Conservation (phyloP, 1,140 invertebrate genomes). For the honey bee (Apis mellifera) region DNA sequence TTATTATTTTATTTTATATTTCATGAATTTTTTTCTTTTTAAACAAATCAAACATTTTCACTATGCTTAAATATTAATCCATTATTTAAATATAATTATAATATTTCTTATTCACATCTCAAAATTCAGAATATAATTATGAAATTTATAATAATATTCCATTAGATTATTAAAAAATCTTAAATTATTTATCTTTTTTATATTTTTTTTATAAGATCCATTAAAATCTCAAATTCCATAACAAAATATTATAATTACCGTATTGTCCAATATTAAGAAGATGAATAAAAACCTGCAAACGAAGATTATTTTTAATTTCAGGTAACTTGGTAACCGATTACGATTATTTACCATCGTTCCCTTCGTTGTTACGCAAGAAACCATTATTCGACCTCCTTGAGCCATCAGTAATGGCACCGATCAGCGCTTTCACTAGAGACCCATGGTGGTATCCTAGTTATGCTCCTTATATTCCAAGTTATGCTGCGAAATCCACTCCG, state of each 20-base stretch:
- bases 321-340: constrained; percentile 75
- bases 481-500: constrained; percentile 85
- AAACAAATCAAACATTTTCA: too few species aligned
- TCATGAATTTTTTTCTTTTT: too few species aligned
- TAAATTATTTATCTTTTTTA: too few species aligned
- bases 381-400: constrained; percentile 89
- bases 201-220: neutral
- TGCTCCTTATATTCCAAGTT: constrained; percentile 86
- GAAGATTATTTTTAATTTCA: constrained; percentile 32
- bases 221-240: neutral
- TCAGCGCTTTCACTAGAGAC: constrained; percentile 90
- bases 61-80: too few species aligned
- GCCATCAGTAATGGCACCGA: constrained; percentile 88
- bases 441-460: constrained; percentile 93
- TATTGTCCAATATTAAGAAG: too few species aligned
- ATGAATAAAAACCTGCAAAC: neutral
- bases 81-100: too few species aligned
- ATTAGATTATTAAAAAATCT: too few species aligned
- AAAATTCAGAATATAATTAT: too few species aligned
- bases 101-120: too few species aligned
- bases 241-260: neutral
- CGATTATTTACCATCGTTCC: constrained; percentile 65
- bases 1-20: too few species aligned
- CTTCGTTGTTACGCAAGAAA: constrained; percentile 82
- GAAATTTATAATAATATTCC: too few species aligned